A percentile compares a stretch with the other conserved stretches of the same genome.
Conservation (phyloP, 2,888 invertebrate genomes). For the Bombyx huttoni region DNA sequence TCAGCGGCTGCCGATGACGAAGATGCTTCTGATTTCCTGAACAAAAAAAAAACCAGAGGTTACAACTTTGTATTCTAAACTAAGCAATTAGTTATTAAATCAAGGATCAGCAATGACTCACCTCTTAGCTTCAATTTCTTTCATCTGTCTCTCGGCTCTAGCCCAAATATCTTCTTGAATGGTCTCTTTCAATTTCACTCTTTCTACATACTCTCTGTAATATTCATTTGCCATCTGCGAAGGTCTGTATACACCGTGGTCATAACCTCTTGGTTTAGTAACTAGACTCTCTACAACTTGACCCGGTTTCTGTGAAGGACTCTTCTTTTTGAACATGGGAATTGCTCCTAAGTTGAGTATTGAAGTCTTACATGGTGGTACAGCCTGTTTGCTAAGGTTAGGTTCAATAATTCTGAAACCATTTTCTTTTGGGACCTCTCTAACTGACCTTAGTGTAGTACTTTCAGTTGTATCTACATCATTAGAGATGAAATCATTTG, state of each 20-base stretch:
- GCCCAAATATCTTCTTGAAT: conserved; percentile 31
- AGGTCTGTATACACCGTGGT: conserved; percentile 19
- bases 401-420: not conserved
- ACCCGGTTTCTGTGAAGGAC: not conserved
- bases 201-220: conserved; percentile 27
- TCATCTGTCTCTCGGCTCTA: conserved; percentile 26
- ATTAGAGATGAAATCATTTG: conserved; percentile 16
- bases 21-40: not conserved
- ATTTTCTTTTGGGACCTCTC: not conserved
- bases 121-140: conserved; percentile 27
- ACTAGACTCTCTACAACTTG: not conserved
- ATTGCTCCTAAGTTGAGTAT: conserved; percentile 10
- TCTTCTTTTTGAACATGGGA: conserved; percentile 15
- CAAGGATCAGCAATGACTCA: conserved; percentile 11
- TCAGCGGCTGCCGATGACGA: not conserved
- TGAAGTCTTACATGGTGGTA: conserved; percentile 5
- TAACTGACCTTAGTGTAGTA: not conserved
- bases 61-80: too few species aligned
- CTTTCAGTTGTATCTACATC: not conserved
- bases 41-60: too few species aligned
- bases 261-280: not conserved
- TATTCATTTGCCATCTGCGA: conserved; percentile 26
- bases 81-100: not conserved
- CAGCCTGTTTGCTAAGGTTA: not conserved
- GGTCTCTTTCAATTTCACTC: conserved; percentile 16